Percentiles rank a stretch among this genome's conserved stretches.
phyloP scores from a whole-genome alignment of 2,797 vertebrate species.

The Prionace glauca region DNA sequence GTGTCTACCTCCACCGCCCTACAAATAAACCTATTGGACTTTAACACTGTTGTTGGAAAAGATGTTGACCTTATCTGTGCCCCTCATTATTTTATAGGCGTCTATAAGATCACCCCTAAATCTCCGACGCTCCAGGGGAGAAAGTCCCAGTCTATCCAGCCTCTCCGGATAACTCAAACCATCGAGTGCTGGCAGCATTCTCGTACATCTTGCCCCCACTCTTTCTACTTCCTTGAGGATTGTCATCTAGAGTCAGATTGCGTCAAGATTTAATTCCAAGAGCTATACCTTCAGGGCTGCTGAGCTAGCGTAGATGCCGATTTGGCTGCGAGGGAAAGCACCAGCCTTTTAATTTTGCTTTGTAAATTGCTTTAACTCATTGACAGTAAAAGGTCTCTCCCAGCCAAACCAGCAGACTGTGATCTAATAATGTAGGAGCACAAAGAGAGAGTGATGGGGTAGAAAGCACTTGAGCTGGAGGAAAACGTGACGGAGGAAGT shows the following conservation, averaged over 20 bases:
- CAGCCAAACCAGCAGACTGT: background rate
- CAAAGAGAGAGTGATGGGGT: background rate
- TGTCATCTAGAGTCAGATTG: background rate
- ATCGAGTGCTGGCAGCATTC: too few species aligned
- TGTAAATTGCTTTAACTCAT: background rate
- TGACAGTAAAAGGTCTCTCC: background rate
- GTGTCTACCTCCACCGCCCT: too few species aligned
- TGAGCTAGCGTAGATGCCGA: background rate
- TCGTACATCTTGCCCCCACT: too few species aligned
- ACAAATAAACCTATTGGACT: too few species aligned
- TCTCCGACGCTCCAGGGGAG: too few species aligned
- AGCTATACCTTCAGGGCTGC: background rate
- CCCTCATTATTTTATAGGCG: too few species aligned
- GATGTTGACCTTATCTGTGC: too few species aligned
- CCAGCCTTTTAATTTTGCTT: background rate
- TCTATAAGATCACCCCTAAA: too few species aligned
- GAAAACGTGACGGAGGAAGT: background rate
- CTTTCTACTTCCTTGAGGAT: too few species aligned
- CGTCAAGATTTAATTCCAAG: background rate
- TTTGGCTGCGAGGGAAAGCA: background rate
- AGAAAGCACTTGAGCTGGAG: background rate
- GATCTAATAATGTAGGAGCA: background rate
- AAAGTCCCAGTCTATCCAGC: too few species aligned
- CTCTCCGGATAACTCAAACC: too few species aligned
- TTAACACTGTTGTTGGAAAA: too few species aligned